Conservation (phyloP, 64 coral and sea anemone species). For the Porites lutea region DNA sequence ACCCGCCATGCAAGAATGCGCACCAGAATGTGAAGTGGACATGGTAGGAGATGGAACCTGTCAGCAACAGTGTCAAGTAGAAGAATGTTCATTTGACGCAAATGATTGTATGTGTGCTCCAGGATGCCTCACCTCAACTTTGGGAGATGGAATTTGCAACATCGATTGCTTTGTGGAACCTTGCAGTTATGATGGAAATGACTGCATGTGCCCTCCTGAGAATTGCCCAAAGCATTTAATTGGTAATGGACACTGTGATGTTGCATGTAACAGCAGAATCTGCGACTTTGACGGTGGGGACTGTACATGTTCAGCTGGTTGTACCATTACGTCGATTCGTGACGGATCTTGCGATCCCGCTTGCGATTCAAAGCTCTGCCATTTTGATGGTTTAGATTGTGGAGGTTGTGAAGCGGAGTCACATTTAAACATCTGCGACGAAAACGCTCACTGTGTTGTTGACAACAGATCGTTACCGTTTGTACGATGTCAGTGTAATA, state of each 20-base stretch:
- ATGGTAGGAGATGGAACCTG: conserved; percentile 83
- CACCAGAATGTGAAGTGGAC: conserved; percentile 36
- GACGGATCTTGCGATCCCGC: conserved; percentile 72
- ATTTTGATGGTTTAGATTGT: conserved; percentile 79
- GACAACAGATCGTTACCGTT: conserved; percentile 58
- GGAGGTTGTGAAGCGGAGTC: conserved; percentile 65
- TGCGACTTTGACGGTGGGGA: conserved; percentile 83
- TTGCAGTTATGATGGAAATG: conserved; percentile 65
- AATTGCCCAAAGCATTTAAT: conserved; percentile 47
- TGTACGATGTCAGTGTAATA: conserved; percentile 63
- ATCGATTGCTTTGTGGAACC: conserved; percentile 50
- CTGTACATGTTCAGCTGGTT: conserved; percentile 63
- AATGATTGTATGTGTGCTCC: conserved; percentile 71
- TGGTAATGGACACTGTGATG: conserved; percentile 71
- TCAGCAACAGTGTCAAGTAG: conserved; percentile 64
- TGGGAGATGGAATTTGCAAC: conserved; percentile 70
- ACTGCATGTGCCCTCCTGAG: conserved; percentile 59
- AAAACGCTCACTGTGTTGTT: conserved; percentile 62
- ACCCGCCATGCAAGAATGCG: conserved; percentile 52
- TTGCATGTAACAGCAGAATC: conserved; percentile 55
- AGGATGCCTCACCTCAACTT: conserved; percentile 61
- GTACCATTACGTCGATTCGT: conserved; percentile 45
- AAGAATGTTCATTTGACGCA: conserved; percentile 79
- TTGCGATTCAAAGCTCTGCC: conserved; percentile 51
- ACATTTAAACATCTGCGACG: conserved; percentile 60